Conservation (phyloP, 2,888 invertebrate species). For the Dermolepida albohirtum region DNA sequence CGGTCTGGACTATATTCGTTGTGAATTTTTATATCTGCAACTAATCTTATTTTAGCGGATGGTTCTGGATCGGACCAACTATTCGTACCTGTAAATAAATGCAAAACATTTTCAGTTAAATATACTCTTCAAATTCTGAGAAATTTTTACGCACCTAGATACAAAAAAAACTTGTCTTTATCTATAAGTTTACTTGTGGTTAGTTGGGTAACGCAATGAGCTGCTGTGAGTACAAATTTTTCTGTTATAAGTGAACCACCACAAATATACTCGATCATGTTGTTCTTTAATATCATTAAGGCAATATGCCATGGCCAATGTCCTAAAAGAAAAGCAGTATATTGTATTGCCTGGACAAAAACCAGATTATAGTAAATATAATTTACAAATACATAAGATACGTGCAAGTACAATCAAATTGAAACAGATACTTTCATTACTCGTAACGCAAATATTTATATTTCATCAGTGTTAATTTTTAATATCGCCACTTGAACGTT, state of each 20-base stretch:
- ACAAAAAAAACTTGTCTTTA: constrained; percentile 58
- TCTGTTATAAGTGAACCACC: constrained; percentile 59
- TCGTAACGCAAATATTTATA: too few relatives aligned
- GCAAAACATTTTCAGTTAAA: not conserved
- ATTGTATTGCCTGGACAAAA: not conserved
- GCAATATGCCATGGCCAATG: constrained; percentile 75
- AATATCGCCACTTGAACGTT: too few relatives aligned
- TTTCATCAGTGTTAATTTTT: too few relatives aligned
- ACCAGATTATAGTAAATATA: too few relatives aligned
- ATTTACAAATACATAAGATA: too few relatives aligned
- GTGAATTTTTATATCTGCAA: constrained; percentile 57
- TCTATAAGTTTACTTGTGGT: constrained; percentile 56
- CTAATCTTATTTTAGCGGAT: constrained; percentile 60
- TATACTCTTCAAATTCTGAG: not conserved
- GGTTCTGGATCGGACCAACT: constrained; percentile 63
- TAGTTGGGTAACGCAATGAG: constrained; percentile 60
- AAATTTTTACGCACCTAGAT: constrained; percentile 57
- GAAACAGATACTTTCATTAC: too few relatives aligned
- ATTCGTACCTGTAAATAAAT: constrained; percentile 54
- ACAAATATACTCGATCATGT: constrained; percentile 59
- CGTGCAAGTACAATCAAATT: too few relatives aligned
- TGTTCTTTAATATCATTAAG: constrained; percentile 67
- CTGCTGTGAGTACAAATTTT: constrained; percentile 58
- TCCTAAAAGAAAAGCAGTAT: constrained; percentile 39
- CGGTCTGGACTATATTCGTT: constrained; percentile 56